These are phyloP conservation scores for Circaetus cinerascens DNA, from an alignment of 2,113 vertebrate species.

Conservation along the genomic window DNA sequence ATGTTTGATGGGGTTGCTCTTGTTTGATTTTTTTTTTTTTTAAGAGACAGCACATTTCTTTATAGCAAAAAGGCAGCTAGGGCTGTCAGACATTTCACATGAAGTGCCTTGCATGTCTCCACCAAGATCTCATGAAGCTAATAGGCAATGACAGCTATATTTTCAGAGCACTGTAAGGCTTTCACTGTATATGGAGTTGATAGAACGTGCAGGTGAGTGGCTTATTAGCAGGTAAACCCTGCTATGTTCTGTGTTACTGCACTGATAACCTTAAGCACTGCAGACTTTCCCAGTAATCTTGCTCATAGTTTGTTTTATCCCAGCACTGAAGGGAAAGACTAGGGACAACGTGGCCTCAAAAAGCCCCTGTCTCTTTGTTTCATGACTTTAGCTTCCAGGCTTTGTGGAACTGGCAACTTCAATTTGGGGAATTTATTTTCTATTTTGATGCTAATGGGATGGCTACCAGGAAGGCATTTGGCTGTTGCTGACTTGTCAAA, in stretches of 20 bases:
- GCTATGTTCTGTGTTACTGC: background rate
- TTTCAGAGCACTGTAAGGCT: slow-evolving; percentile 50
- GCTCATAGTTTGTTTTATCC: background rate
- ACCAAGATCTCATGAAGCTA: background rate
- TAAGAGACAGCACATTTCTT: background rate
- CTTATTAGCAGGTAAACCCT: slow-evolving; percentile 18
- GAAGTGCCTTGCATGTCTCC: background rate
- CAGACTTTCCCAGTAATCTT: background rate
- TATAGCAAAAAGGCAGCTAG: background rate
- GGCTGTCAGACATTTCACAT: background rate
- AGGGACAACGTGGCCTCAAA: background rate
- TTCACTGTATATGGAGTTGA: background rate
- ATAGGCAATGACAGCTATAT: slow-evolving; percentile 50
- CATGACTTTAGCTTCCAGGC: background rate
- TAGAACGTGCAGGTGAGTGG: background rate
- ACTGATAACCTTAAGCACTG: background rate
- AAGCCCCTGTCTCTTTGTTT: background rate
- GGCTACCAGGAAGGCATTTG: background rate
- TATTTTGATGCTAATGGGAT: background rate
- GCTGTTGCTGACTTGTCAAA: background rate
- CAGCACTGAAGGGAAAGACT: background rate
- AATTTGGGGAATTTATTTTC: background rate
- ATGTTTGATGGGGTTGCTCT: background rate
- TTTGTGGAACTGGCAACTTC: background rate
- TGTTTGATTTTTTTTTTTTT: background rate